Percentiles rank a stretch among this genome's conserved stretches.
Conservation (phyloP, 2,113 vertebrate genomes). For the Leptosomus discolor region DNA sequence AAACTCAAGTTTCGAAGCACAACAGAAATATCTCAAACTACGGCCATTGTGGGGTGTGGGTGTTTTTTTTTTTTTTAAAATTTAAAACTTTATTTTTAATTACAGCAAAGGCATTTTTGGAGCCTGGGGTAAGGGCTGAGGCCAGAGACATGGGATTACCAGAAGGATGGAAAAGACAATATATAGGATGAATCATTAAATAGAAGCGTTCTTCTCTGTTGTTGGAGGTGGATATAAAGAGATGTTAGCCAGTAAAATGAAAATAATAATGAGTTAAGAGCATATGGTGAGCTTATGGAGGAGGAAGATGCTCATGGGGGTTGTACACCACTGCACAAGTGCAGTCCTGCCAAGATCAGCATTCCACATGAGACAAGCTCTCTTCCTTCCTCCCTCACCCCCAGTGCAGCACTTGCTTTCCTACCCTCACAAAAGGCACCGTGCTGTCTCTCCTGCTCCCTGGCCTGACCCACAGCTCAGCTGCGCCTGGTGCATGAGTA, state of each 20-base stretch:
- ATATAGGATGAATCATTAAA: neutral
- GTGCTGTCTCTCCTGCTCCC: neutral
- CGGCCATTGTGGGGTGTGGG: too few species aligned
- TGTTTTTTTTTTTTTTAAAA: neutral
- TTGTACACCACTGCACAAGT: neutral
- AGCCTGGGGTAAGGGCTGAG: neutral
- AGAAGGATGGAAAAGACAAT: neutral
- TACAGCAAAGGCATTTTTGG: neutral
- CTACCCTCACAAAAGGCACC: neutral
- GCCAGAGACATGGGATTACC: fast-evolving
- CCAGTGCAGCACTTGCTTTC: fast-evolving
- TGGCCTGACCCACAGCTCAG: neutral
- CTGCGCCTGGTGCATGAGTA: fast-evolving
- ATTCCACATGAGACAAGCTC: neutral
- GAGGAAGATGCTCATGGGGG: neutral
- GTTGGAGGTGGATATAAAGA: neutral
- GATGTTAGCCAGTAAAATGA: neutral
- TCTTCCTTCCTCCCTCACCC: neutral
- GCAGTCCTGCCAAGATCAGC: neutral
- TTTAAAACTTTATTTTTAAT: neutral
- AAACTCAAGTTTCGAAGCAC: neutral
- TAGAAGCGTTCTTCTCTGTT: neutral
- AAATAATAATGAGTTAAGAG: neutral
- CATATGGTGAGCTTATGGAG: neutral
- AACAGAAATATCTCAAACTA: neutral